phyloP scores from a whole-genome alignment of 2,888 invertebrate genomes.

The Ctenicera cuprea region DNA sequence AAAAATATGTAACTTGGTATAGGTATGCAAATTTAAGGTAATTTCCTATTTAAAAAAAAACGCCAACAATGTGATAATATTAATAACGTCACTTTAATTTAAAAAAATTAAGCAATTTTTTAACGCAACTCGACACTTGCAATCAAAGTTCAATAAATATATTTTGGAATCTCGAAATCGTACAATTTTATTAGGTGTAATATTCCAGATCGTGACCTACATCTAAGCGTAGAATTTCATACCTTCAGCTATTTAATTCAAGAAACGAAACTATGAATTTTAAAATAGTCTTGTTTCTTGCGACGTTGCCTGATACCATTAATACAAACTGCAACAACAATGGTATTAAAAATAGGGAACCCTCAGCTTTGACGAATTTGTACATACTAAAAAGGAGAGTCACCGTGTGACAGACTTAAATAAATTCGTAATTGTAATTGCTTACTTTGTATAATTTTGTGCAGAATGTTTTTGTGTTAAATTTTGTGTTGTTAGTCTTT shows the following conservation, averaged over 20 bases:
- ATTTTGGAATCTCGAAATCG: too few species aligned
- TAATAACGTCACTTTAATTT: too few species aligned
- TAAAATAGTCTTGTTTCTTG: constrained; percentile 23
- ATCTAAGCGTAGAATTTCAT: background rate
- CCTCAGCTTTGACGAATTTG: constrained; percentile 2
- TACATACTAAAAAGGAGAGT: constrained; percentile 32
- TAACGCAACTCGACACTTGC: too few species aligned
- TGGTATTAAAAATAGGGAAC: constrained; percentile 5
- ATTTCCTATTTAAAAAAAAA: too few species aligned
- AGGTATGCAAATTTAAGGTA: too few species aligned
- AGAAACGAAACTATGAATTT: constrained; percentile 20
- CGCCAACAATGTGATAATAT: too few species aligned
- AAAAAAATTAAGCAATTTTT: too few species aligned
- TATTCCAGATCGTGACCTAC: background rate
- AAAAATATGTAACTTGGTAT: too few species aligned
- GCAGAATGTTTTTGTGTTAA: constrained; percentile 57
- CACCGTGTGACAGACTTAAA: constrained; percentile 54
- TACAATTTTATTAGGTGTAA: background rate
- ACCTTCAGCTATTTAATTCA: constrained; percentile 28
- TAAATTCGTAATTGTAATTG: constrained; percentile 50
- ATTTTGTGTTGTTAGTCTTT: constrained; percentile 59
- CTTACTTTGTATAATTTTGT: constrained; percentile 56
- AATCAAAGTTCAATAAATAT: too few species aligned
- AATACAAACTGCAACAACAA: background rate
- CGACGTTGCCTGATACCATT: background rate